Conservation (phyloP, 2,113 vertebrate genomes). For the Elachura formosa region DNA sequence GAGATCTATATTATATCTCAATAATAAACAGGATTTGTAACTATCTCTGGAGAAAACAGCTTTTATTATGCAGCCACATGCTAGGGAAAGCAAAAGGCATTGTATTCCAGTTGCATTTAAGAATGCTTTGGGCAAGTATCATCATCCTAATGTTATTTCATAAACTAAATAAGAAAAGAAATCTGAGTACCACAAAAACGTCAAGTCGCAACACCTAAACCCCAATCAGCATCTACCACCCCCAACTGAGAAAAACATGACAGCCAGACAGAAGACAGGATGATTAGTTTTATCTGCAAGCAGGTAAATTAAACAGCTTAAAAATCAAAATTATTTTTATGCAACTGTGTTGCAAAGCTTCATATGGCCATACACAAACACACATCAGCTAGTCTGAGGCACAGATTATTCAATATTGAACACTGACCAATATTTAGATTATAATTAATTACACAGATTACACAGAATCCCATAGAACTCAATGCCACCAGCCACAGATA, state of each 20-base stretch:
- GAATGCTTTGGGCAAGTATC: not conserved
- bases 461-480: fast-evolving
- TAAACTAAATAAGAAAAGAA: not conserved
- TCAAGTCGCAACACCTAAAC: not conserved
- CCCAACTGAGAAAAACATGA: not conserved
- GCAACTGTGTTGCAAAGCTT: not conserved
- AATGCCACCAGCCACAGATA: not conserved
- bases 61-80: not conserved
- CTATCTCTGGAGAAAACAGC: not conserved
- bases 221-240: not conserved
- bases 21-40: not conserved
- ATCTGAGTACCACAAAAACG: not conserved
- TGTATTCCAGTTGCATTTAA: not conserved
- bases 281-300: not conserved
- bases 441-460: not conserved
- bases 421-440: not conserved
- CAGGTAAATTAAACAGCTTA: not conserved
- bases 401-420: not conserved
- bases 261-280: not conserved
- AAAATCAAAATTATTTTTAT: not conserved
- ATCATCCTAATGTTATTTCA: not conserved
- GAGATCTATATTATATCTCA: not conserved
- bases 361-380: not conserved
- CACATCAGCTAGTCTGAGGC: not conserved
- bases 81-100: not conserved